These are phyloP conservation scores for Catalaphyllia jardinei DNA, from an alignment of 64 coral and sea anemone genomes.

Conservation along the genomic window DNA sequence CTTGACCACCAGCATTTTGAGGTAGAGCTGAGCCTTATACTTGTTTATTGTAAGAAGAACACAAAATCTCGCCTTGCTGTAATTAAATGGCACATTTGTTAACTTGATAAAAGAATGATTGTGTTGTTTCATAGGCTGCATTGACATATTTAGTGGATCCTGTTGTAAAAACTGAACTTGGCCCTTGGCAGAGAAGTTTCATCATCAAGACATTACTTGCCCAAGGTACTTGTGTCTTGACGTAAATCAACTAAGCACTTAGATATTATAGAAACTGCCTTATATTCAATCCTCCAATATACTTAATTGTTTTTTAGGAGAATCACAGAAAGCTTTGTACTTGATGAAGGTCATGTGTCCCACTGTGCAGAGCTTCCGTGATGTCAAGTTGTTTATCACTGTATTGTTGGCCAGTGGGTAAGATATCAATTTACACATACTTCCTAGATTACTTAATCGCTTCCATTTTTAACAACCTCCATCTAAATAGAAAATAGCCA, in stretches of 20 bases:
- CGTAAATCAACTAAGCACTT: too few species aligned
- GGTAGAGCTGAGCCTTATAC: conserved; percentile 15
- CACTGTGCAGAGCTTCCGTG: conserved; percentile 58
- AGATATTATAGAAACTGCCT: too few species aligned
- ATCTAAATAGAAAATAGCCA: too few species aligned
- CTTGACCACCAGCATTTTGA: conserved; percentile 95
- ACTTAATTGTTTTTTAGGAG: conserved; percentile 48
- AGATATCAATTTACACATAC: not conserved
- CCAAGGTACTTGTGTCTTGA: conserved; percentile 71
- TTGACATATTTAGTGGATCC: conserved; percentile 64
- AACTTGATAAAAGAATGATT: not conserved
- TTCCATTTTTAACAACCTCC: too few species aligned
- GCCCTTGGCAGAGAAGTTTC: conserved; percentile 88
- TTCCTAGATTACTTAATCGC: too few species aligned
- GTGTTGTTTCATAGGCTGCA: conserved; percentile 55
- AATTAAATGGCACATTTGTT: too few species aligned
- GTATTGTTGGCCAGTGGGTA: conserved; percentile 80
- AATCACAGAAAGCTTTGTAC: conserved; percentile 77
- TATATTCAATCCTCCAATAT: not conserved
- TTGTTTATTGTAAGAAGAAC: too few species aligned
- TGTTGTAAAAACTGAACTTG: conserved; percentile 54
- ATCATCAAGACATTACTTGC: conserved; percentile 82
- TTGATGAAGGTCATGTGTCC: conserved; percentile 89
- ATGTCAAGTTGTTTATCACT: conserved; percentile 70
- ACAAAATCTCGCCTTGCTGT: too few species aligned